These are phyloP conservation scores for Salvelinus alpinus DNA, from an alignment of 2,113 vertebrate species.

Conservation along the genomic window DNA sequence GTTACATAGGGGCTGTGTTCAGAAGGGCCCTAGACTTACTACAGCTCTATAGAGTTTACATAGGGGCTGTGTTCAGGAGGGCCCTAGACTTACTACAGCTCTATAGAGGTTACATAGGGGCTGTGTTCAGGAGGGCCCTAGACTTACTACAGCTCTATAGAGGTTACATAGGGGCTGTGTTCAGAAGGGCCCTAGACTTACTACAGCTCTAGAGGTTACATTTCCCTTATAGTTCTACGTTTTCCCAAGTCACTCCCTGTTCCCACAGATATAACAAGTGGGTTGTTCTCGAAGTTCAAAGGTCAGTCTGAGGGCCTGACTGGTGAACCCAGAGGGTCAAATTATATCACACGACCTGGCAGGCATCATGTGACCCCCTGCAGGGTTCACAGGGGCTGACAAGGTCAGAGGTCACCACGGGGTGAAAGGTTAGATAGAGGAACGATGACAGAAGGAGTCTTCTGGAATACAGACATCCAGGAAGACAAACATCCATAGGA, in stretches of 20 bases:
- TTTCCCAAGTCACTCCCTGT: not conserved
- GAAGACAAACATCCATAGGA: not conserved
- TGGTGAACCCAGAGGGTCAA: slow-evolving; percentile 3
- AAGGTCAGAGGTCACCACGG: not conserved
- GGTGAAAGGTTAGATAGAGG: slow-evolving; percentile 21
- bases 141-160: too few relatives aligned
- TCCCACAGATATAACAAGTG: slow-evolving; percentile 16
- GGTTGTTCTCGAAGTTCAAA: slow-evolving; percentile 6
- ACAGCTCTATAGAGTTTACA: too few relatives aligned
- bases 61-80: too few relatives aligned
- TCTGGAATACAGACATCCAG: not conserved
- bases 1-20: too few relatives aligned
- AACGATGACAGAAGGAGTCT: not conserved
- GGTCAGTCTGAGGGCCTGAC: not conserved
- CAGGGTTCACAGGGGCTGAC: slow-evolving; percentile 15
- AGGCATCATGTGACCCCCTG: slow-evolving; percentile 12
- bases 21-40: too few relatives aligned
- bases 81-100: too few relatives aligned
- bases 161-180: too few relatives aligned
- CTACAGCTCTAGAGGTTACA: too few relatives aligned
- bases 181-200: too few relatives aligned
- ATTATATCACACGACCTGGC: not conserved
- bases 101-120: too few relatives aligned
- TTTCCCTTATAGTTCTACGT: too few relatives aligned
- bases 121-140: too few relatives aligned